Conservation (phyloP, 2,113 vertebrate species). For the Myrmophylax atrothorax region DNA sequence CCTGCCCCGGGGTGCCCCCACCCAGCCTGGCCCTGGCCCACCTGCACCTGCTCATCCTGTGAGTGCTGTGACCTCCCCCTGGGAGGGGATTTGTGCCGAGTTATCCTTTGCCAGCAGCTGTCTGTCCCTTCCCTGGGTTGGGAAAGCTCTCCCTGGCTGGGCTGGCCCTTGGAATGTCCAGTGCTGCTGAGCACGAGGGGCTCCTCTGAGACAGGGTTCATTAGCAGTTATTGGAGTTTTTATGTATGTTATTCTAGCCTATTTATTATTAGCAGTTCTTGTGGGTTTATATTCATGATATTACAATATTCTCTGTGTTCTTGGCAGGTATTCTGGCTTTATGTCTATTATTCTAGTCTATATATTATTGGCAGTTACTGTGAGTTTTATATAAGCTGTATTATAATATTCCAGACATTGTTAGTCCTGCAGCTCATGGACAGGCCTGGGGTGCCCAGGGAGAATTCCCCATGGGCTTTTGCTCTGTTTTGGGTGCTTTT, state of each 20-base stretch:
- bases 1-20: background rate
- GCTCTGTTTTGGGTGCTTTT: background rate
- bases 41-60: background rate
- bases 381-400: background rate
- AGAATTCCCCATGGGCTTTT: background rate
- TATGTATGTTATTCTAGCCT: background rate
- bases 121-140: background rate
- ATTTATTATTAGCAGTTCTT: background rate
- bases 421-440: rapidly evolving
- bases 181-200: rapidly evolving
- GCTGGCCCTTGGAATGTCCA: background rate
- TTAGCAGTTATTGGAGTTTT: background rate
- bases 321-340: background rate
- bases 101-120: rapidly evolving
- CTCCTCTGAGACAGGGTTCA: rapidly evolving
- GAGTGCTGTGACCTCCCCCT: background rate
- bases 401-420: background rate
- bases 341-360: background rate
- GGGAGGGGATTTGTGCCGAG: rapidly evolving
- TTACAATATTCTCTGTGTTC: background rate
- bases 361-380: background rate
- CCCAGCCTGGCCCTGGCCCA: background rate
- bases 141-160: background rate
- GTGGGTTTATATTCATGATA: background rate
- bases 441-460: background rate